Conservation (phyloP, 92 coral and sea anemone species). For the Actinernus sp. region DNA sequence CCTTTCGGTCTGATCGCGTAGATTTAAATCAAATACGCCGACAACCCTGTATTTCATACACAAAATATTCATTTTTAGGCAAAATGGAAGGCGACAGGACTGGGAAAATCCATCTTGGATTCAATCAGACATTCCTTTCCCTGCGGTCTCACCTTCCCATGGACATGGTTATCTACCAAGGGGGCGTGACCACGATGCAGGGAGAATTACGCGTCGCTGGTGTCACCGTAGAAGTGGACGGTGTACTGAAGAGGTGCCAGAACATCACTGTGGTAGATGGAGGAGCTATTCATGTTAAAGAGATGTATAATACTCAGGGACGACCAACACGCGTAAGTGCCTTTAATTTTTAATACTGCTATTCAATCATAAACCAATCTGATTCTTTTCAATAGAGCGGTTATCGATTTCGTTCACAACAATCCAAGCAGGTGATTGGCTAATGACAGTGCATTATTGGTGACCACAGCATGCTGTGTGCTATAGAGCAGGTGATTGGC, state of each 20-base stretch:
- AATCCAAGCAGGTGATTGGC: too few species aligned
- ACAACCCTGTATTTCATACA: too few species aligned
- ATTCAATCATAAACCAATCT: neutral
- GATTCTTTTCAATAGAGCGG: too few species aligned
- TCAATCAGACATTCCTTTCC: conserved; percentile 94
- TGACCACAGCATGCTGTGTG: too few species aligned
- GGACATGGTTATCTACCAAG: conserved; percentile 96
- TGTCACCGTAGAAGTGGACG: conserved; percentile 98
- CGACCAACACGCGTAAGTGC: conserved; percentile 79
- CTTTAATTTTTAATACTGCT: neutral
- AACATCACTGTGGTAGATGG: conserved; percentile 94
- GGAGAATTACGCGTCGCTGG: conserved; percentile 98
- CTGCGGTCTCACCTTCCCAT: conserved; percentile 90
- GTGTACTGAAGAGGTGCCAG: conserved; percentile 92
- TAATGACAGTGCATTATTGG: too few species aligned
- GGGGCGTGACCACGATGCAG: conserved; percentile 96
- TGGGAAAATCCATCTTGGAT: conserved; percentile 89
- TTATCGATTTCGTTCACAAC: too few species aligned
- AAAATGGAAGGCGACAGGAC: conserved; percentile 80
- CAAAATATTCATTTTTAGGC: conserved; percentile 7
- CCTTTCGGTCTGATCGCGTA: too few species aligned
- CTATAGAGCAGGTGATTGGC: too few species aligned
- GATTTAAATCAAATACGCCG: too few species aligned
- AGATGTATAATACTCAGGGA: conserved; percentile 89
- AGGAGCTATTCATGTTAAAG: conserved; percentile 94